These are phyloP conservation scores for Branchellion lobata DNA, from an alignment of 2,888 invertebrate species.

Conservation along the genomic window DNA sequence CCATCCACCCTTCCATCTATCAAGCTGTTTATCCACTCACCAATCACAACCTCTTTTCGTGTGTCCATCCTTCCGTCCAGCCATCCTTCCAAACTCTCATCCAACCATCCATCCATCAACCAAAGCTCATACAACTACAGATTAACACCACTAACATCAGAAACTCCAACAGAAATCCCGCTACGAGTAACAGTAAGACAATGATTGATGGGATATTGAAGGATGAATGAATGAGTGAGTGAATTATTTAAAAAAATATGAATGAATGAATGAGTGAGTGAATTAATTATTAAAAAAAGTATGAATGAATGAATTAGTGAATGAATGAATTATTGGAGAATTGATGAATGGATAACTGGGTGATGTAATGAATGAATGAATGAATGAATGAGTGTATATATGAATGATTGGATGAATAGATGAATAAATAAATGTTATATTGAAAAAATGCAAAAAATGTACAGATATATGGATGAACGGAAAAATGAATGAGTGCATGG, in stretches of 20 bases:
- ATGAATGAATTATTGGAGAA: too few species aligned
- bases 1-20: background rate
- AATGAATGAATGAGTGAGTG: too few species aligned
- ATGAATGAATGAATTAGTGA: too few species aligned
- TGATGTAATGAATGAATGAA: background rate
- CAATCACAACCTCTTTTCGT: background rate
- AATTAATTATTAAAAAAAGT: too few species aligned
- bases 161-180: background rate
- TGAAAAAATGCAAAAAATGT: conserved; percentile 30
- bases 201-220: too few species aligned
- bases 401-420: conserved; percentile 41
- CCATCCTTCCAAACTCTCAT: background rate
- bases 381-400: conserved; percentile 38
- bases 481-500: conserved; percentile 1
- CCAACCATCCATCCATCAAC: background rate
- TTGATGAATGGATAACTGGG: too few species aligned
- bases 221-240: too few species aligned
- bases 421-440: too few species aligned
- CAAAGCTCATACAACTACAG: background rate
- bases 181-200: too few species aligned
- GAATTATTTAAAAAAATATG: too few species aligned
- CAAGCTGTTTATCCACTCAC: background rate
- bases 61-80: background rate
- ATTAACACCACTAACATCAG: background rate
- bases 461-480: conserved; percentile 40